Evolutionary conservation across 2,113 vertebrate genomes (phyloP).

Genomic region (Paraplagusia blochii): DNA sequence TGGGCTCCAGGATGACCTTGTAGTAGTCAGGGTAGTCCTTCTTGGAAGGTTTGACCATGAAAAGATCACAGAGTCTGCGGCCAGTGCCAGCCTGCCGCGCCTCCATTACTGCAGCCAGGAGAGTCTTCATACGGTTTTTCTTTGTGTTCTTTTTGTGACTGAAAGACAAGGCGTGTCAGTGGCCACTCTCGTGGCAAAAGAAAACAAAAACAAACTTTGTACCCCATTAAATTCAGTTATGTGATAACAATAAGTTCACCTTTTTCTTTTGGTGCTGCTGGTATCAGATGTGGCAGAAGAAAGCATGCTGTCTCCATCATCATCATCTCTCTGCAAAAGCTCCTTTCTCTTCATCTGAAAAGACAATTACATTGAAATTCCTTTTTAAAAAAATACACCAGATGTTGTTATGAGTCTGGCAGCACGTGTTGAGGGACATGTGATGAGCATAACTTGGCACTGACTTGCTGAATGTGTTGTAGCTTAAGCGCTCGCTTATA

Average conservation of each 20-base stretch:
- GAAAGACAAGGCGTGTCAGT: not conserved
- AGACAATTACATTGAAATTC: not conserved
- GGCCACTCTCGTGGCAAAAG: not conserved
- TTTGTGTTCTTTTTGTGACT: slow-evolving; percentile 94
- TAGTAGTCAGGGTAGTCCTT: slow-evolving; percentile 99
- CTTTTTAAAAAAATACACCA: too few relatives aligned
- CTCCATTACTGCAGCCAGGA: slow-evolving; percentile 88
- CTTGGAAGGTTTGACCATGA: slow-evolving; percentile 98
- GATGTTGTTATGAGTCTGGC: too few relatives aligned
- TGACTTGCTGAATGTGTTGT: slow-evolving; percentile 96
- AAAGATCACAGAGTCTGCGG: slow-evolving; percentile 91
- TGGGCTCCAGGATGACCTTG: slow-evolving; percentile 96
- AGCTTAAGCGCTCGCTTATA: slow-evolving; percentile 95
- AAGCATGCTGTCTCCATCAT: slow-evolving; percentile 96
- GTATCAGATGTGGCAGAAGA: slow-evolving; percentile 93
- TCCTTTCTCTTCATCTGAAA: slow-evolving; percentile 91
- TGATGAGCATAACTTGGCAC: too few relatives aligned
- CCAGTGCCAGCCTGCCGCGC: slow-evolving; percentile 85
- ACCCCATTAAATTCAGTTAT: too few relatives aligned
- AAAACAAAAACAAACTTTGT: not conserved
- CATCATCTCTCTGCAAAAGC: slow-evolving; percentile 89
- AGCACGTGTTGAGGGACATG: too few relatives aligned
- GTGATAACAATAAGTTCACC: slow-evolving; percentile 64
- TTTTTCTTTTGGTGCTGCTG: slow-evolving; percentile 94
- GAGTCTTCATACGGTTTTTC: slow-evolving; percentile 92